A percentile compares a stretch with the other conserved stretches of the same genome.
phyloP scores from a whole-genome alignment of 1,140 invertebrate species.

The Mesaphorura yosii region DNA sequence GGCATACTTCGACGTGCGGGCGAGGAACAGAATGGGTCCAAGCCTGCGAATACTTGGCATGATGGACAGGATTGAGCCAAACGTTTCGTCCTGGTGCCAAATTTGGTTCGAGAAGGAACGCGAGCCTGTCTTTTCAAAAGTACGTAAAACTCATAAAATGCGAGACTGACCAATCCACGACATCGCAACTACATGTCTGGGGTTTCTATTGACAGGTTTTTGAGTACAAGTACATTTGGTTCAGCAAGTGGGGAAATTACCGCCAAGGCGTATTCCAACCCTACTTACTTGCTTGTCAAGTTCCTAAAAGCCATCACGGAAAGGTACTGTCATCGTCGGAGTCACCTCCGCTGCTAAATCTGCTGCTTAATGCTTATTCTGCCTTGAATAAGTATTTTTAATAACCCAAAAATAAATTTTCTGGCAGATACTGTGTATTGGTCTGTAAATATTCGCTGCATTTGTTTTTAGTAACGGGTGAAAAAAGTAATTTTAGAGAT shows the following conservation, averaged over 20 bases:
- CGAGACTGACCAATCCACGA: background rate
- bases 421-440: no score
- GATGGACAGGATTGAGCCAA: constrained; percentile 76
- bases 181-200: background rate
- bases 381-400: no score
- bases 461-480: no score
- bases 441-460: no score
- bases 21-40: constrained; percentile 60
- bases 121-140: constrained; percentile 61
- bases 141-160: constrained; percentile 9
- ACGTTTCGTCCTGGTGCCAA: constrained; percentile 68
- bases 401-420: no score
- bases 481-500: no score
- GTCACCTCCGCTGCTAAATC: background rate
- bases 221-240: constrained; percentile 90
- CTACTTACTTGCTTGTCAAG: constrained; percentile 77
- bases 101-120: constrained; percentile 78
- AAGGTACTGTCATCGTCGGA: constrained; percentile 15
- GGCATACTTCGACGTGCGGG: constrained; percentile 73
- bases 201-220: constrained; percentile 41
- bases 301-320: constrained; percentile 52
- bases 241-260: constrained; percentile 87
- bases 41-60: constrained; percentile 76
- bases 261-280: constrained; percentile 83
- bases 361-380: background rate